phyloP scores from a whole-genome alignment of 1,140 invertebrate genomes.

The Heterodera carotae region DNA sequence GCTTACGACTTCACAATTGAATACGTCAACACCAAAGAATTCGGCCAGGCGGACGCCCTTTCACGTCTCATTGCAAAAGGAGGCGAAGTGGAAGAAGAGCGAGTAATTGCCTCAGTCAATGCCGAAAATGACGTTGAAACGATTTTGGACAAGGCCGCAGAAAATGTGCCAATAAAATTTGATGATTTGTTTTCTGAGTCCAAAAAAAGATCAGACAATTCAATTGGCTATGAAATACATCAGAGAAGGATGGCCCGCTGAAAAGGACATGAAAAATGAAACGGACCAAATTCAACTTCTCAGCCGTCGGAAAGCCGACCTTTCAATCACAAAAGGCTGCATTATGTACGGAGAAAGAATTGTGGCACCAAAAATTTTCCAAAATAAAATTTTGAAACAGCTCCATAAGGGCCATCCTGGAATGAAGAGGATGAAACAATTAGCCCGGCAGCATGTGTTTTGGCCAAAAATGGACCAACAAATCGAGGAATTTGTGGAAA shows the following conservation, averaged over 20 bases:
- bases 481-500: conserved; percentile 2
- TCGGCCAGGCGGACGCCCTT: conserved; percentile 58
- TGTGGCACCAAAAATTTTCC: not conserved
- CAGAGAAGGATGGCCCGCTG: too few relatives aligned
- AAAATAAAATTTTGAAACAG: not conserved
- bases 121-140: too few relatives aligned
- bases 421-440: conserved; percentile 9
- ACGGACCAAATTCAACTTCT: not conserved
- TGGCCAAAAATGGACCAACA: conserved; percentile 9
- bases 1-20: conserved; percentile 66
- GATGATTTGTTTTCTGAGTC: too few relatives aligned
- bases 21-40: conserved; percentile 51
- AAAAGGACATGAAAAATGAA: too few relatives aligned
- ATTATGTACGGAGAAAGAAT: not conserved
- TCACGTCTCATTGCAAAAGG: conserved; percentile 47
- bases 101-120: too few relatives aligned
- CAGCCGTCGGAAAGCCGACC: too few relatives aligned
- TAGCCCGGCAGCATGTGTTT: conserved; percentile 17
- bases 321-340: too few relatives aligned
- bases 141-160: too few relatives aligned
- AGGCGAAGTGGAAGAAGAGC: too few relatives aligned
- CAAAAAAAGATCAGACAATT: too few relatives aligned
- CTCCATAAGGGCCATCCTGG: conserved; percentile 14
- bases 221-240: too few relatives aligned
- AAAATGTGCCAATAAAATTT: too few relatives aligned